Evolutionary conservation across 2,888 invertebrate species (phyloP).

Genomic region (Lucinisca nassula): DNA sequence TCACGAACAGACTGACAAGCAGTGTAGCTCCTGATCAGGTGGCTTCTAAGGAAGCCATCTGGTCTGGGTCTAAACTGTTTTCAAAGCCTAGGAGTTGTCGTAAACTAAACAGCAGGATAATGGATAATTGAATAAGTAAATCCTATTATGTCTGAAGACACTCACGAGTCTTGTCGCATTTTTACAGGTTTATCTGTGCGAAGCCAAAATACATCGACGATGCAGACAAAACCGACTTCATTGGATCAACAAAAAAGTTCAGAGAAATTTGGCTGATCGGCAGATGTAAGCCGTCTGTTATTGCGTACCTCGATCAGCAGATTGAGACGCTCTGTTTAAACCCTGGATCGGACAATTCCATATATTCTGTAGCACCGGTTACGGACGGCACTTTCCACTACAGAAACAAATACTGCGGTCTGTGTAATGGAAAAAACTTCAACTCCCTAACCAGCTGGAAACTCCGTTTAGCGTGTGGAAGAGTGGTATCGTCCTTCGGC

Average conservation of each 20-base stretch:
- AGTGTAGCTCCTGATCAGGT: no score
- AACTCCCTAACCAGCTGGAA: not conserved
- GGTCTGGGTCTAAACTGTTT: no score
- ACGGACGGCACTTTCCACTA: not conserved
- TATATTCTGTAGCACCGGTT: not conserved
- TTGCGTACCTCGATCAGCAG: not conserved
- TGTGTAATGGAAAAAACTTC: not conserved
- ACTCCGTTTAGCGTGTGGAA: not conserved
- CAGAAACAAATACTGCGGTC: not conserved
- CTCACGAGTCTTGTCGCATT: no score
- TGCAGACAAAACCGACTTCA: not conserved
- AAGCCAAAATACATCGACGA: not conserved
- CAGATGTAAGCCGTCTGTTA: not conserved
- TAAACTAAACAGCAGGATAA: no score
- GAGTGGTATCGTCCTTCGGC: not conserved
- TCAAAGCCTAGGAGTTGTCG: no score
- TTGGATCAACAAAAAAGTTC: no score
- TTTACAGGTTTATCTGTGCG: not conserved
- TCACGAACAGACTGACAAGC: no score
- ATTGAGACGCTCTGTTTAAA: not conserved
- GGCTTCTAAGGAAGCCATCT: no score
- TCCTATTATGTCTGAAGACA: no score
- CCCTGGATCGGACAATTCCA: not conserved
- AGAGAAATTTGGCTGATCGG: not conserved
- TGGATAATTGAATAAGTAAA: no score